Percentiles rank a stretch among this genome's conserved stretches.
Evolutionary conservation across 2,797 vertebrate genomes (phyloP).

Genomic region (Acrocephalus scirpaceus): DNA sequence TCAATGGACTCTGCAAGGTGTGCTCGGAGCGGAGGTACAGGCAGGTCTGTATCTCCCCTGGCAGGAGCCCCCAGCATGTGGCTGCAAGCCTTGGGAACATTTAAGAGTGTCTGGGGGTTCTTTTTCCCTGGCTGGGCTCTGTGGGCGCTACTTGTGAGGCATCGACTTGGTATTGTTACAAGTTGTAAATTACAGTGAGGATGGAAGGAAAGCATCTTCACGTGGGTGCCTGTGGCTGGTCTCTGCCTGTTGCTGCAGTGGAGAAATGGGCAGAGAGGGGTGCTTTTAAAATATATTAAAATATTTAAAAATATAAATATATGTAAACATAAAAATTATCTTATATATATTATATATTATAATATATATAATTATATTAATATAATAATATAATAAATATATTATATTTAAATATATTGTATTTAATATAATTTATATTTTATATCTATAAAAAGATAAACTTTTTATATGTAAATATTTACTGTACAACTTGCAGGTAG

Average conservation of each 20-base stretch:
- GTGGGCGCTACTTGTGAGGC: background rate
- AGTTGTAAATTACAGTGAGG: background rate
- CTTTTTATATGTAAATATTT: background rate
- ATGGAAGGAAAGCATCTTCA: background rate
- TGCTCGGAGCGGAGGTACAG: conserved; percentile 88
- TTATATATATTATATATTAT: no score
- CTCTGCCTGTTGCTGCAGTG: background rate
- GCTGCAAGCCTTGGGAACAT: fast-evolving
- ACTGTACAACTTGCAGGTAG: background rate
- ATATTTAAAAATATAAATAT: background rate
- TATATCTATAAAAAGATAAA: no score
- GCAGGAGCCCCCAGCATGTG: fast-evolving
- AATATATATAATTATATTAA: no score
- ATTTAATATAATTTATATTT: no score
- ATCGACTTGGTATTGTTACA: fast-evolving
- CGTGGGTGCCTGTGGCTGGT: background rate
- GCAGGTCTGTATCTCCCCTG: conserved; percentile 81
- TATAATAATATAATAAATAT: no score
- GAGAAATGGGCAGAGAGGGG: background rate
- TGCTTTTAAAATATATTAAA: background rate
- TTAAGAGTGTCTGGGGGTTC: background rate
- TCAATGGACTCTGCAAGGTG: conserved; percentile 88
- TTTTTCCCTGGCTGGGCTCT: background rate
- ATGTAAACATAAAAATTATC: background rate
- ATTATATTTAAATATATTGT: no score